These are phyloP conservation scores for Penaeus indicus DNA, from an alignment of 1,140 invertebrate species.

Conservation along the genomic window DNA sequence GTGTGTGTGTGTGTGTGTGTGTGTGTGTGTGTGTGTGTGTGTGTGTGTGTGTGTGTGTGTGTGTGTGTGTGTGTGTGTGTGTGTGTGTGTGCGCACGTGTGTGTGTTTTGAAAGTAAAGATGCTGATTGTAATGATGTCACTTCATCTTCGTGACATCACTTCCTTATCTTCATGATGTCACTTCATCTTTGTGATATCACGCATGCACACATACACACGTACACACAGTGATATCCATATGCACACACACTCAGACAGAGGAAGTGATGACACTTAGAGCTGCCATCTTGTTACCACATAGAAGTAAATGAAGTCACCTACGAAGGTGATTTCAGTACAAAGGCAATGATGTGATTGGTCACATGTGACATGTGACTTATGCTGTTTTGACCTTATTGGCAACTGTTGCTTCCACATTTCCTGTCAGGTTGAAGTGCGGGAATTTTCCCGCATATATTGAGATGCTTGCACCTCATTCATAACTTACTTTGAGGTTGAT, in stretches of 20 bases:
- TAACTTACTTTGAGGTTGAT: no score
- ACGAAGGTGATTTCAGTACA: neutral
- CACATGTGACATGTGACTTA: no score
- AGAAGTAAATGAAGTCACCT: no score
- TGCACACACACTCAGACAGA: neutral
- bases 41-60: constrained; percentile 1
- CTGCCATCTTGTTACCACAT: neutral
- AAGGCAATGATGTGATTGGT: no score
- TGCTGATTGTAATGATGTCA: no score
- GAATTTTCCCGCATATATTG: no score
- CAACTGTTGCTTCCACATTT: no score
- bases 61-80: neutral
- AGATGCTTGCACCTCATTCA: no score
- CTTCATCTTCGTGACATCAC: no score
- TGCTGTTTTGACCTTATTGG: no score
- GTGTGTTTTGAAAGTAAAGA: constrained; percentile 12
- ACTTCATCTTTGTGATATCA: neutral
- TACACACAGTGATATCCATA: neutral
- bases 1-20: constrained; percentile 10
- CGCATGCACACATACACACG: neutral
- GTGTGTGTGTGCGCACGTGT: constrained; percentile 9
- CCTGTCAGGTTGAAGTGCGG: no score
- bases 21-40: constrained; percentile 10
- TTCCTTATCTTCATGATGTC: no score
- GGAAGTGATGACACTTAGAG: neutral